Base-by-base conservation (phyloP, 2,113 vertebrate genomes). In the Pavo muticus region DNA sequence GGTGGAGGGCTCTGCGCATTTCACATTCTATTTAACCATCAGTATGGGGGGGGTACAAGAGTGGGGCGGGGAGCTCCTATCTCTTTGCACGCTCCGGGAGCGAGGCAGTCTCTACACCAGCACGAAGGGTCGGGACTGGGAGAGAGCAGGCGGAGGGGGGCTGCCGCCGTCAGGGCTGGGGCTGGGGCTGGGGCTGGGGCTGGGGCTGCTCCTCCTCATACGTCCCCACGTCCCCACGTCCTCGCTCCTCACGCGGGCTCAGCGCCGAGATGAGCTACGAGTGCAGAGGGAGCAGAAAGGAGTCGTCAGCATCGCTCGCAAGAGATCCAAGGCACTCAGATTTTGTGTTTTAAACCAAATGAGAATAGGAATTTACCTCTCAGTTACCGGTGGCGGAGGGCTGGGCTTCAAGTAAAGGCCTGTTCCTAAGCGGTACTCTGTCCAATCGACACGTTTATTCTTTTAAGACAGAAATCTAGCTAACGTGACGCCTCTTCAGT, bases 311-410 rank as follows among this genome's bases (percentile, higher is more conserved):
- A 98, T 98, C 98, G 98, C 98, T 98, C 97, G 92, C 69, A 96
- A 98, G 97, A 98, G 98, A 98, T 99, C 98, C 98, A 99, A 99
- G 99, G 99, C 99, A 99, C 99, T 99, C 99, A 97, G 98, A 98
- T 97, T 98, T 75, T 61, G 52, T 47, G 57, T 98, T 97, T 97
- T 97, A 97, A 97, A 99, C 98, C 98, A 98, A 99, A 98, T 95
- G 97, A 98, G 98, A 99, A 98, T 93, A 99, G 98, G 98, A 98
- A 98, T 98, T 98, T 95, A 97, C 98, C 98, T 96, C 97, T 97
- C 98, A 85, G 96, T 96, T 97, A 97, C 97, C 97, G 93, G 97
- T 98, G 96, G 97, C 91, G 3, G 94, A 97, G 88, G 54, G 91
- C 97, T 97, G 88, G 97, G 97, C 96, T 97, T 98, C 98, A 98